phyloP scores from a whole-genome alignment of 2,113 vertebrate genomes.

The Eptatretus burgeri region DNA sequence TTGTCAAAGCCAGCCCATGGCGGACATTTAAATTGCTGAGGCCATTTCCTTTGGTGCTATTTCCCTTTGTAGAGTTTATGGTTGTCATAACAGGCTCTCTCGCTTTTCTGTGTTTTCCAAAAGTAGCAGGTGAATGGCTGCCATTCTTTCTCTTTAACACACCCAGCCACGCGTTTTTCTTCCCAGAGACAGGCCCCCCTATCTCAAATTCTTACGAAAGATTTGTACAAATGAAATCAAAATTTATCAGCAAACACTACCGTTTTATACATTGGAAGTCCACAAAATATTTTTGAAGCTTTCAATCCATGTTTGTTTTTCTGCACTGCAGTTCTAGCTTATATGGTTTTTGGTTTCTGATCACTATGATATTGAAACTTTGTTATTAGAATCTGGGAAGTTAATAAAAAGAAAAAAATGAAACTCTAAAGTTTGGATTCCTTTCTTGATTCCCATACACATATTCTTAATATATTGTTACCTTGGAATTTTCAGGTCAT shows the following conservation, averaged over 20 bases:
- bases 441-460: not conserved
- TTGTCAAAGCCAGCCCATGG: not conserved
- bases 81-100: not conserved
- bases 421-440: not conserved
- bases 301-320: not conserved
- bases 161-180: not conserved
- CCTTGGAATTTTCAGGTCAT: too few relatives aligned
- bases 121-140: constrained; percentile 5
- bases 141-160: not conserved
- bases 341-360: not conserved
- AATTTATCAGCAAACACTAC: not conserved
- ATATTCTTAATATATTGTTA: too few relatives aligned
- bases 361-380: not conserved
- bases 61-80: not conserved
- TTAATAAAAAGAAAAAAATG: constrained; percentile 3
- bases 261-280: too few relatives aligned
- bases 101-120: constrained; percentile 4
- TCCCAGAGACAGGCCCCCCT: not conserved
- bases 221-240: not conserved
- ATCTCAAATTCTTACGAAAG: not conserved
- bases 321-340: not conserved
- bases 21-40: not conserved
- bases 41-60: not conserved
- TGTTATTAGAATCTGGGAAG: constrained; percentile 1
- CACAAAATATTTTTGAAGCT: not conserved